Evolutionary conservation across 2,888 invertebrate species (phyloP), one percentile per base, ranked within the genome.

Genomic region (Polydrusus tereticollis): DNA sequence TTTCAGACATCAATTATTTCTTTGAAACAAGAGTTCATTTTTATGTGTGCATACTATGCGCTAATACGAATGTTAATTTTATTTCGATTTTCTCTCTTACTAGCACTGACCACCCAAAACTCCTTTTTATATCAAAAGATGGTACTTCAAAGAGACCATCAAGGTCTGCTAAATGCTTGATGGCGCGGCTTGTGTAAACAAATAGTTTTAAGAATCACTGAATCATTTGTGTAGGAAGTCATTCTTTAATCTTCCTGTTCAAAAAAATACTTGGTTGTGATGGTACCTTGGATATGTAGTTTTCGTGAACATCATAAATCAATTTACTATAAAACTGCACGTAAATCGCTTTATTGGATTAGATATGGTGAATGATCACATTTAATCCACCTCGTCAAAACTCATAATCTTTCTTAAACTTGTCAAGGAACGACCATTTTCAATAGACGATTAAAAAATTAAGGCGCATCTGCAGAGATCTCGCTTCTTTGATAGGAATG

Each of bases 201-300:
- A 68, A 68, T 60, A 60, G 50, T 68, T 68, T 60, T 10, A 68
- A 68, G 62, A 68, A 59, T 47, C 47, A 68, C 68, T 55, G 68
- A 60, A 60, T 68, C 68, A 68, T 47, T 60, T 43, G 16, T 47
- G 68, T 68, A 58, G 68, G 68, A 38, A 20, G 66, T 55, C 26
- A 38, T 38, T 26, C 43, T 65, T 43, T n/a, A 43, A 14, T 10
- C 8, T 10, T 59, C n/a, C n/a, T n/a, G n/a, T n/a, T n/a, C n/a
- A n/a, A n/a, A n/a, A n/a, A n/a, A n/a, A n/a, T n/a, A n/a, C n/a
- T n/a, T n/a, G n/a, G n/a, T n/a, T n/a, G n/a, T n/a, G n/a, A n/a
- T n/a, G n/a, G n/a, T n/a, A n/a, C n/a, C n/a, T n/a, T n/a, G n/a
- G n/a, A n/a, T n/a, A n/a, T n/a, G n/a, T n/a, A n/a, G n/a, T 36